phyloP scores from a whole-genome alignment of 2,797 vertebrate genomes.

The Trachurus trachurus region DNA sequence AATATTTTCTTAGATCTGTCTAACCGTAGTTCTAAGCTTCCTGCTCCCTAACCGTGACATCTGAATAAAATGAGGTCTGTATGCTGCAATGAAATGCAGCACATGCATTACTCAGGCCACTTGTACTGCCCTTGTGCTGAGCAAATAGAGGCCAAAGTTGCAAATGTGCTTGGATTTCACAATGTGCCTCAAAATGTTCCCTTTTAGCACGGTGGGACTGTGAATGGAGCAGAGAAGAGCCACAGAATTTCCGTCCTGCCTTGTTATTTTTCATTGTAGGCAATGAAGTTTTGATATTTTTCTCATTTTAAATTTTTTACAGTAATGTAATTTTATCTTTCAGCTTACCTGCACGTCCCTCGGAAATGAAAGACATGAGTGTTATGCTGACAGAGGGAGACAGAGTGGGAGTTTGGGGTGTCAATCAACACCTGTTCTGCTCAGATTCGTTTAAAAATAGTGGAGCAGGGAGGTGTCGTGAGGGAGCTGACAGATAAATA shows the following conservation, averaged over 20 bases:
- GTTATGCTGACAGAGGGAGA: constrained; percentile 71
- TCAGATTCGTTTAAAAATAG: constrained; percentile 85
- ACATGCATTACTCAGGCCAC: constrained; percentile 50
- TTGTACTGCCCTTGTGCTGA: constrained; percentile 52
- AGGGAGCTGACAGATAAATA: constrained; percentile 86
- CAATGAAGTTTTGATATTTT: constrained; percentile 54
- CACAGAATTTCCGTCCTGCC: constrained; percentile 22
- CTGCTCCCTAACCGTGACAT: constrained; percentile 36
- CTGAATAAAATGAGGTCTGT: constrained; percentile 56
- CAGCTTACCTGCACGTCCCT: constrained; percentile 54
- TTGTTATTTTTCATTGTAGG: constrained; percentile 40
- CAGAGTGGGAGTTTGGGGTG: constrained; percentile 74
- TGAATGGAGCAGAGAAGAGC: constrained; percentile 15
- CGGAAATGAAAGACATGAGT: constrained; percentile 67
- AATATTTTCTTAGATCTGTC: constrained; percentile 44
- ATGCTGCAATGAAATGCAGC: constrained; percentile 44
- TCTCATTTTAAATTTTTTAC: constrained; percentile 48
- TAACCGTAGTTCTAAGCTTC: constrained; percentile 41
- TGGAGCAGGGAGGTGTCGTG: constrained; percentile 69
- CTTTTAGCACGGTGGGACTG: constrained; percentile 28
- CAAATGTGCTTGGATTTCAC: constrained; percentile 59
- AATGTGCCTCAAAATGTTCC: constrained; percentile 41
- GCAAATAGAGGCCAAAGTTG: constrained; percentile 70
- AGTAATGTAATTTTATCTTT: constrained; percentile 68
- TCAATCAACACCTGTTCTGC: constrained; percentile 85